Percentiles rank a stretch among this genome's conserved stretches.
phyloP scores from a whole-genome alignment of 2,888 invertebrate species.

The Habrosyne pyritoides region DNA sequence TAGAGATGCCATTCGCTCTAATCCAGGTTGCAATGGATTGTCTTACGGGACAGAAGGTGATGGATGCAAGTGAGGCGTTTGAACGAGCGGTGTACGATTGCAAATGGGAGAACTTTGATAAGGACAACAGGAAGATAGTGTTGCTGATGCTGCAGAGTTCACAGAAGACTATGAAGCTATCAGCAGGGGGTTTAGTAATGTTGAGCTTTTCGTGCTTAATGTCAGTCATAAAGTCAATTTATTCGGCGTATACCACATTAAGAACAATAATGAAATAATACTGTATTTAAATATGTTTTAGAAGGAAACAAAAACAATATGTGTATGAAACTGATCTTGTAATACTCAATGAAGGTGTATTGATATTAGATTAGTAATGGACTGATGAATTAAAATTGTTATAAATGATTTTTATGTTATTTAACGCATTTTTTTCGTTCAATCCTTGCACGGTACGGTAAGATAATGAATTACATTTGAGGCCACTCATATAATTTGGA shows the following conservation, averaged over 20 bases:
- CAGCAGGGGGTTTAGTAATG: slow-evolving; percentile 45
- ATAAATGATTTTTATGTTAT: no score
- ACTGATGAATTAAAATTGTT: no score
- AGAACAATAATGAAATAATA: slow-evolving; percentile 32
- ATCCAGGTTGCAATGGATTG: slow-evolving; percentile 52
- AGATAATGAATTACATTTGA: no score
- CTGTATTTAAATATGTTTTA: background rate
- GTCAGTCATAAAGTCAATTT: slow-evolving; percentile 40
- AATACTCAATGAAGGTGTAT: no score
- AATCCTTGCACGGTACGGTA: no score
- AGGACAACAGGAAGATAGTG: slow-evolving; percentile 42
- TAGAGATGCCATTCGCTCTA: slow-evolving; percentile 53
- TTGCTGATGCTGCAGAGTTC: slow-evolving; percentile 44
- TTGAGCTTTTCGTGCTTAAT: slow-evolving; percentile 43
- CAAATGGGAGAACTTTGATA: slow-evolving; percentile 49
- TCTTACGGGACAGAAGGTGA: slow-evolving; percentile 45
- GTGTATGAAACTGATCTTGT: background rate
- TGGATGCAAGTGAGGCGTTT: slow-evolving; percentile 43
- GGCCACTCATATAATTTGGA: no score
- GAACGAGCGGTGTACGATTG: slow-evolving; percentile 44
- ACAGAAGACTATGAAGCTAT: slow-evolving; percentile 44
- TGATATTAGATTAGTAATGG: no score
- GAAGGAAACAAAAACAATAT: background rate
- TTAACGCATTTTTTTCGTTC: no score
- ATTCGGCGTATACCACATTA: slow-evolving; percentile 50